Percentiles rank a stretch among this genome's conserved stretches.
These are phyloP conservation scores for Emydura subglobosa DNA, from an alignment of 2,113 vertebrate genomes.

Conservation along the genomic window DNA sequence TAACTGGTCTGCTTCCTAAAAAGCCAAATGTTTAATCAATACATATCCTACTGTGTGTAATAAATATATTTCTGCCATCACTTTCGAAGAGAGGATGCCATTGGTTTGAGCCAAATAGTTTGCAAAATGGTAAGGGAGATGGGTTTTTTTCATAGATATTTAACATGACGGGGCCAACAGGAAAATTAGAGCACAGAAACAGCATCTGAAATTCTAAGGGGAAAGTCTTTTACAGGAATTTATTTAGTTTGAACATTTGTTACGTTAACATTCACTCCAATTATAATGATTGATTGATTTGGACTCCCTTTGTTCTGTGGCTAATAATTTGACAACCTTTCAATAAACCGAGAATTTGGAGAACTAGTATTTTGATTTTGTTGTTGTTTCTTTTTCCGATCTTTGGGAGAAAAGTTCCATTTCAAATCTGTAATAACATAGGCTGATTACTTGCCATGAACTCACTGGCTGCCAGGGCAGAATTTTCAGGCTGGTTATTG, in stretches of 20 bases:
- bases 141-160: constrained; percentile 17
- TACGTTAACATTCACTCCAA: constrained; percentile 44
- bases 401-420: constrained; percentile 64
- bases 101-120: constrained; percentile 56
- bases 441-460: constrained; percentile 67
- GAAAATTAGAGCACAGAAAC: constrained; percentile 5
- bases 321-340: constrained; percentile 43
- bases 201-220: not conserved
- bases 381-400: constrained; percentile 55
- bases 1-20: constrained; percentile 68
- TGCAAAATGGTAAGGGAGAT: constrained; percentile 48
- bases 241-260: constrained; percentile 62
- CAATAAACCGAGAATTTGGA: constrained; percentile 45
- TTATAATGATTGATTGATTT: constrained; percentile 42
- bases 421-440: constrained; percentile 33
- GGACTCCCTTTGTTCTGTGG: constrained; percentile 28
- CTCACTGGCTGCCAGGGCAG: constrained; percentile 58
- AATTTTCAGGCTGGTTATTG: constrained; percentile 58
- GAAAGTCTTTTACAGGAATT: constrained; percentile 8
- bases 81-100: constrained; percentile 56
- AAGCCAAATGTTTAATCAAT: constrained; percentile 74
- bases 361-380: constrained; percentile 19
- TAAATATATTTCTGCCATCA: constrained; percentile 61
- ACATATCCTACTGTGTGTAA: constrained; percentile 48
- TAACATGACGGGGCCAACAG: not conserved